These are phyloP conservation scores for Linyphia triangularis DNA, from an alignment of 2,888 invertebrate genomes.

Conservation along the genomic window DNA sequence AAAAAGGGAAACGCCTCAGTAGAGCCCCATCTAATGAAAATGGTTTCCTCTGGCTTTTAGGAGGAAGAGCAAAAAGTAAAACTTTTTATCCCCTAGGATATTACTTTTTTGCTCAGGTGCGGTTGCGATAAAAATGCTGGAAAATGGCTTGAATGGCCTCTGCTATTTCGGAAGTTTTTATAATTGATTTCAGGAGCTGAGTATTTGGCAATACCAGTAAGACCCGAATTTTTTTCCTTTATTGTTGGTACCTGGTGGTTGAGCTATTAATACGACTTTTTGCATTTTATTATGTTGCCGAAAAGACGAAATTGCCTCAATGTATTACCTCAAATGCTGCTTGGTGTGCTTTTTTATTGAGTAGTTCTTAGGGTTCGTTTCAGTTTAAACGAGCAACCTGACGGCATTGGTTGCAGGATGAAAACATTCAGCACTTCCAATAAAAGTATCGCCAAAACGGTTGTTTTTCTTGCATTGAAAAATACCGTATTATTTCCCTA, in stretches of 20 bases:
- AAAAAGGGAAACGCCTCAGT: not conserved
- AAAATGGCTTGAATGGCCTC: not conserved
- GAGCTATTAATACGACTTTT: not conserved
- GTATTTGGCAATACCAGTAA: not conserved
- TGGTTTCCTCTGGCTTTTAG: not conserved
- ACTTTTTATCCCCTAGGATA: not conserved
- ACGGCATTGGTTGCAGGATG: no score
- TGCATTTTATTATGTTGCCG: no score
- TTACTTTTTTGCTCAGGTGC: not conserved
- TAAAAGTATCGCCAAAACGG: no score
- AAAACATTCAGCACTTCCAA: no score
- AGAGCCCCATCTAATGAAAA: slow-evolving; percentile 3
- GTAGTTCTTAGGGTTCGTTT: no score
- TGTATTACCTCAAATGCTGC: no score
- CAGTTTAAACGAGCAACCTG: no score
- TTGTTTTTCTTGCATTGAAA: no score
- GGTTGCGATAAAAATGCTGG: slow-evolving; percentile 3
- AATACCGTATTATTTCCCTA: no score
- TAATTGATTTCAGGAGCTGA: not conserved
- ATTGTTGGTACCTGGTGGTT: not conserved
- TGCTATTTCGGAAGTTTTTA: not conserved
- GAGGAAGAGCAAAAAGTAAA: not conserved
- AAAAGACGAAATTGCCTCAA: no score
- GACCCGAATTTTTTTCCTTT: not conserved
- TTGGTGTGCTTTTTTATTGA: no score